phyloP scores from a whole-genome alignment of 2,888 invertebrate species.

The Lasioglossum morio region DNA sequence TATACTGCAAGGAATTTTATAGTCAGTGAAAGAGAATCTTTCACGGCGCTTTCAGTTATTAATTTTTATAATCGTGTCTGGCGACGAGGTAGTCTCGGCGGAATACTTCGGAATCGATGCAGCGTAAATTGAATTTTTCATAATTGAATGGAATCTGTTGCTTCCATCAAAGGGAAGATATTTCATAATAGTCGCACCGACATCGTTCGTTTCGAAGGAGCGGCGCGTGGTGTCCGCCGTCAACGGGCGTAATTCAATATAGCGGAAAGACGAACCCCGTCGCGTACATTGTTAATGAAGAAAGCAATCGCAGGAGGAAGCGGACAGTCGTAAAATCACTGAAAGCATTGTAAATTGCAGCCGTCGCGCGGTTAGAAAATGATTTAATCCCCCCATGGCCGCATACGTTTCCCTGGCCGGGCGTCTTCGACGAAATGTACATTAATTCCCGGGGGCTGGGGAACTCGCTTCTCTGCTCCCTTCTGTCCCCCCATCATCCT shows the following conservation, averaged over 20 bases:
- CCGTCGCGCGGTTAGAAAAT: constrained; percentile 56
- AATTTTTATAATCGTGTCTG: neutral
- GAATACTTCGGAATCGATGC: neutral
- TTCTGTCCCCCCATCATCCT: neutral
- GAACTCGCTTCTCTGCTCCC: constrained; percentile 32
- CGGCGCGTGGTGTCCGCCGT: neutral
- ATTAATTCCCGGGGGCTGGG: constrained; percentile 48
- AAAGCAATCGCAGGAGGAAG: constrained; percentile 58
- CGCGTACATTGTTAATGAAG: constrained; percentile 60
- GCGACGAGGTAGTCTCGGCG: neutral
- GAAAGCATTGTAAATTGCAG: constrained; percentile 57
- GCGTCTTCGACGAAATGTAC: constrained; percentile 61
- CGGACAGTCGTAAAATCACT: constrained; percentile 46
- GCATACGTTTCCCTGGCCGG: constrained; percentile 40
- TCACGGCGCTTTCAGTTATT: neutral
- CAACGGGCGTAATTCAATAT: constrained; percentile 26
- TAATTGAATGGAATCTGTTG: constrained; percentile 2
- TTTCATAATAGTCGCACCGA: constrained; percentile 5
- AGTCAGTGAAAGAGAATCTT: neutral
- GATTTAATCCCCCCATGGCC: constrained; percentile 53
- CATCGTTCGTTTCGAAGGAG: neutral
- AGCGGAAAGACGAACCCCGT: constrained; percentile 36
- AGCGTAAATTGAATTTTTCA: neutral
- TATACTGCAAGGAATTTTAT: neutral
- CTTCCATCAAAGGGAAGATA: neutral